These are phyloP conservation scores for Agriotes lineatus DNA, from an alignment of 2,888 invertebrate genomes.

Conservation along the genomic window DNA sequence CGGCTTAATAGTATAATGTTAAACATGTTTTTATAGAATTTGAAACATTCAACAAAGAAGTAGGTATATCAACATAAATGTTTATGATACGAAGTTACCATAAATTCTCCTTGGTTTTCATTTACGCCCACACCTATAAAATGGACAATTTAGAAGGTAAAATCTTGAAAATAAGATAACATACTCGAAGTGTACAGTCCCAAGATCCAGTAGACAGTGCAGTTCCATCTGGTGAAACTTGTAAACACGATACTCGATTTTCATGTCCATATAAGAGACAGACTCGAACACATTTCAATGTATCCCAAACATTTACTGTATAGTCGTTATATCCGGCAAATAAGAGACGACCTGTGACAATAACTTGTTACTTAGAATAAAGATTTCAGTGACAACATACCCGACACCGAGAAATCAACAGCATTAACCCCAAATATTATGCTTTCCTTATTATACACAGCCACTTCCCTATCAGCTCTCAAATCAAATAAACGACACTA, in stretches of 20 bases:
- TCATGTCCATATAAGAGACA: constrained; percentile 95
- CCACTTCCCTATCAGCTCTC: constrained; percentile 97
- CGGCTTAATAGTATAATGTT: too few species aligned
- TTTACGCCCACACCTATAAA: constrained; percentile 59
- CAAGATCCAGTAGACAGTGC: constrained; percentile 97
- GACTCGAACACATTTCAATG: constrained; percentile 91
- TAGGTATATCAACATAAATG: too few species aligned
- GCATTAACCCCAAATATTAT: constrained; percentile 98
- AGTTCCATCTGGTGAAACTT: constrained; percentile 97
- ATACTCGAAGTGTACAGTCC: constrained; percentile 91
- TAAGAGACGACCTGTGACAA: constrained; percentile 80
- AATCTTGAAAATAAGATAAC: background rate
- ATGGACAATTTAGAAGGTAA: background rate
- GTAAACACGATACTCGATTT: constrained; percentile 92
- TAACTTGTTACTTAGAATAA: background rate
- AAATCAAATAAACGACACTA: constrained; percentile 96
- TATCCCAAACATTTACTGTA: constrained; percentile 99
- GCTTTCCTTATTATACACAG: constrained; percentile 95
- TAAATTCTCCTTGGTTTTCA: too few species aligned
- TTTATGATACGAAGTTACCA: too few species aligned
- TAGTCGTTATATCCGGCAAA: constrained; percentile 99
- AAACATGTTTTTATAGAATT: too few species aligned
- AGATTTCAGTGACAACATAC: constrained; percentile 46
- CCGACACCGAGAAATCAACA: constrained; percentile 96
- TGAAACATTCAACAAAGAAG: too few species aligned